Conservation (phyloP, 2,797 vertebrate species). For the Botia almorhae region DNA sequence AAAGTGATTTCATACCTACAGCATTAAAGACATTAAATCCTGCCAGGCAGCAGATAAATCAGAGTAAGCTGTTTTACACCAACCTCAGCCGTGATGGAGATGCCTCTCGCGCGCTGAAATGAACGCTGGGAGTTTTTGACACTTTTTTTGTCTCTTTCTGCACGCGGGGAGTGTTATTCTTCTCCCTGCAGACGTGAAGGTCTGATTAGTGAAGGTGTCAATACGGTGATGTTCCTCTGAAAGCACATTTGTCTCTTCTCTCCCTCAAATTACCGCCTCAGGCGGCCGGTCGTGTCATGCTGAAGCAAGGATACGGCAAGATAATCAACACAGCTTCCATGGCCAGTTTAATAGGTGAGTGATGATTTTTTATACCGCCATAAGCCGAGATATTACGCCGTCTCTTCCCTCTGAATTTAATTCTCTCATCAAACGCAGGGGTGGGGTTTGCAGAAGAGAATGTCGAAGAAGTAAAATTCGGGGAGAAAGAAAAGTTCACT, state of each 20-base stretch:
- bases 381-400: slow-evolving; percentile 49
- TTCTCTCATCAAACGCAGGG: slow-evolving; percentile 51
- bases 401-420: slow-evolving; percentile 66
- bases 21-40: slow-evolving; percentile 50
- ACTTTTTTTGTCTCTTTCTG: slow-evolving; percentile 29
- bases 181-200: slow-evolving; percentile 72
- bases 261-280: slow-evolving; percentile 84
- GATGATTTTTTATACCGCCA: slow-evolving; percentile 76
- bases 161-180: slow-evolving; percentile 29
- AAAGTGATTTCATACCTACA: slow-evolving; percentile 44
- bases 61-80: slow-evolving; percentile 41
- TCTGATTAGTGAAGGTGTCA: slow-evolving; percentile 82
- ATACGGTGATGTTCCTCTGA: slow-evolving; percentile 81
- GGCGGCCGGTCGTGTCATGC: slow-evolving; percentile 90
- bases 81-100: slow-evolving; percentile 44
- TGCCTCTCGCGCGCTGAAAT: slow-evolving; percentile 31
- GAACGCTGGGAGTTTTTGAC: slow-evolving; percentile 38
- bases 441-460: slow-evolving; percentile 43
- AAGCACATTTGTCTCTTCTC: slow-evolving; percentile 82
- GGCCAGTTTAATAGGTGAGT: slow-evolving; percentile 96
- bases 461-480: neutral
- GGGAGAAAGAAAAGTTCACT: slow-evolving; percentile 17
- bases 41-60: slow-evolving; percentile 43
- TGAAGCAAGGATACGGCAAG: slow-evolving; percentile 93
- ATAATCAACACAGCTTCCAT: slow-evolving; percentile 97